Percentiles rank a stretch among this genome's conserved stretches.
Evolutionary conservation across 2,113 vertebrate species (phyloP).

Genomic region (Oreochromis spilurus): DNA sequence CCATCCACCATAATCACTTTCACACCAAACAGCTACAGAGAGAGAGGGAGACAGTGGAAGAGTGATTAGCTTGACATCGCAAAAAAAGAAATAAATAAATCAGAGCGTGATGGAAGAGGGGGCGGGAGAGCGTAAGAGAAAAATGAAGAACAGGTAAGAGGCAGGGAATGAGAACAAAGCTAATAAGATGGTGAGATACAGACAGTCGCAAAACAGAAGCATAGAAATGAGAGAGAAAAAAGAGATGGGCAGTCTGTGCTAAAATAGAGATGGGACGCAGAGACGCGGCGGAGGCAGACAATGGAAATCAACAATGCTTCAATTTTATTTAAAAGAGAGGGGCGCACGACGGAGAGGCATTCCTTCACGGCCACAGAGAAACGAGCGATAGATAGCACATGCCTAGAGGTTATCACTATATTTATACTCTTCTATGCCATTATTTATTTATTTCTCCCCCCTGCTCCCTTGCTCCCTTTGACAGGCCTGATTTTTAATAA

Average conservation of each 20-base stretch:
- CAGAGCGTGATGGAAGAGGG: conserved; percentile 9
- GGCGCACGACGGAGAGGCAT: conserved; percentile 2
- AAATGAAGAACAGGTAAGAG: conserved; percentile 49
- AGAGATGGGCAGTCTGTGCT: neutral
- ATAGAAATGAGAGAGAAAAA: neutral
- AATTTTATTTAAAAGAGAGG: conserved; percentile 37
- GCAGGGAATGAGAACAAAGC: conserved; percentile 44
- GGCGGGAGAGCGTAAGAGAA: neutral
- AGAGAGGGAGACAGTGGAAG: neutral
- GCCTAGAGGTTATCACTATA: conserved; percentile 55
- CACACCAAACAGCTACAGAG: conserved; percentile 17
- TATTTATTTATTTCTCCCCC: conserved; percentile 55
- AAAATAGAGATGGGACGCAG: conserved; percentile 7
- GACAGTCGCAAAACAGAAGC: neutral
- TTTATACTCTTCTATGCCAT: conserved; percentile 59
- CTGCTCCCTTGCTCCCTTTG: conserved; percentile 22
- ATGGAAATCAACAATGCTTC: conserved; percentile 41
- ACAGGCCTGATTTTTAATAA: conserved; percentile 57
- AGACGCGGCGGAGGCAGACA: conserved; percentile 4
- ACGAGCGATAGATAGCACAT: conserved; percentile 20
- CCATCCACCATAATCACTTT: conserved; percentile 30
- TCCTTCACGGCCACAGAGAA: conserved; percentile 33
- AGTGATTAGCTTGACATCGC: conserved; percentile 50
- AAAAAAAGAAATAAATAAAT: neutral
- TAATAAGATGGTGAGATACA: conserved; percentile 40